Conservation (phyloP, 2,797 vertebrate species). For the Euthynnus affinis region DNA sequence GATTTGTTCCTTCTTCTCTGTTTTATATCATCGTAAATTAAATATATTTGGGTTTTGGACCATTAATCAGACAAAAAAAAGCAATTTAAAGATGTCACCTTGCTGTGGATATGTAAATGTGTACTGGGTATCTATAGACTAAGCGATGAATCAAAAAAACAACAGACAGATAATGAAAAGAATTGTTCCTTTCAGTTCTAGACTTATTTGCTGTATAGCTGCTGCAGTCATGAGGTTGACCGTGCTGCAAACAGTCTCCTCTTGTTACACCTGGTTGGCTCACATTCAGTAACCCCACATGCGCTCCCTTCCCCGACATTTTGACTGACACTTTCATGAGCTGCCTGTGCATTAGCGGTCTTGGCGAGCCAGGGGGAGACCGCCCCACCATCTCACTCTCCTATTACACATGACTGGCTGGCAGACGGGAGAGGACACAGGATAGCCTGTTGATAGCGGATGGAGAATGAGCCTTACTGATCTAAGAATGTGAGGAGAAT, state of each 20-base stretch:
- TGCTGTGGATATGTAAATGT: no score
- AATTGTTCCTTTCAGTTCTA: neutral
- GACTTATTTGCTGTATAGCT: constrained; percentile 22
- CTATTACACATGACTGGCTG: constrained; percentile 75
- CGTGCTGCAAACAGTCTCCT: constrained; percentile 48
- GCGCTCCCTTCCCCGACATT: constrained; percentile 43
- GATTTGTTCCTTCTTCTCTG: neutral
- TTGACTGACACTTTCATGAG: constrained; percentile 82
- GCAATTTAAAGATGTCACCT: neutral
- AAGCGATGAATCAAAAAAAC: neutral
- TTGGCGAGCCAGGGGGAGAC: constrained; percentile 44
- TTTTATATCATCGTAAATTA: neutral
- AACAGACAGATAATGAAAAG: constrained; percentile 6
- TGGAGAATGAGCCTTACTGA: constrained; percentile 71
- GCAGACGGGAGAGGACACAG: constrained; percentile 73
- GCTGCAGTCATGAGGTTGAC: constrained; percentile 28
- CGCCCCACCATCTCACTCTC: constrained; percentile 66
- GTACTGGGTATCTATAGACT: neutral
- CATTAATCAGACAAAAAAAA: no score
- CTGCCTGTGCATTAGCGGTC: constrained; percentile 76
- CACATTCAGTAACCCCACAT: constrained; percentile 50
- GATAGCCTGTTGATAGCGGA: constrained; percentile 78
- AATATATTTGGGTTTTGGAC: neutral
- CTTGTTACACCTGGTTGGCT: constrained; percentile 65
- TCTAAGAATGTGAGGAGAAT: constrained; percentile 76